phyloP scores from a whole-genome alignment of 2,113 vertebrate genomes.

The Microtus montanus region DNA sequence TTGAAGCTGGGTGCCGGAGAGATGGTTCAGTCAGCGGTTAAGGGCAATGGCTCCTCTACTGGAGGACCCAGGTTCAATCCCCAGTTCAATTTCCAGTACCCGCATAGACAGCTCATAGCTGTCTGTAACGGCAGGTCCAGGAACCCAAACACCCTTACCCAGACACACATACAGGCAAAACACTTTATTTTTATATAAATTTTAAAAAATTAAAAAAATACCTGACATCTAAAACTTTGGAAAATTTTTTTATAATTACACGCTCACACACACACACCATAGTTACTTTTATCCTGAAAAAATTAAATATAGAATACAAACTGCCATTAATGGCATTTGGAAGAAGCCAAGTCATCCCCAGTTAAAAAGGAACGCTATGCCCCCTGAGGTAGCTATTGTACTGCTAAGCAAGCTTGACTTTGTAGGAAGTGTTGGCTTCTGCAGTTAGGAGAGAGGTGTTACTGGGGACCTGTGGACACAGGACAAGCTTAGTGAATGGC shows the following conservation, averaged over 20 bases:
- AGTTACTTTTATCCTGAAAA: constrained; percentile 73
- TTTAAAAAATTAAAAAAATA: too few species aligned
- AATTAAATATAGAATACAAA: constrained; percentile 81
- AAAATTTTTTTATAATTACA: constrained; percentile 75
- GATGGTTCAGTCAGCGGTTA: too few species aligned
- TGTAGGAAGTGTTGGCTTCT: constrained; percentile 48
- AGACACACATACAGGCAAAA: too few species aligned
- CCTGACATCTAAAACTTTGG: constrained; percentile 50
- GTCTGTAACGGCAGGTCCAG: too few species aligned
- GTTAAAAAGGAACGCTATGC: constrained; percentile 61
- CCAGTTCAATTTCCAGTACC: too few species aligned
- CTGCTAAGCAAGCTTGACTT: constrained; percentile 25
- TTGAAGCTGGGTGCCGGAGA: neutral
- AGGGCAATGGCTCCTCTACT: too few species aligned
- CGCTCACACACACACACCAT: neutral
- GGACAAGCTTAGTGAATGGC: constrained; percentile 49
- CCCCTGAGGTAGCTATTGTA: constrained; percentile 38
- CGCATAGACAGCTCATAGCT: too few species aligned
- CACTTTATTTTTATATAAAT: too few species aligned
- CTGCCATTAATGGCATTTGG: constrained; percentile 74
- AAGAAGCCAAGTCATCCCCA: constrained; percentile 70
- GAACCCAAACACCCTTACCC: too few species aligned
- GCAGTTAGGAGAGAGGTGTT: constrained; percentile 51
- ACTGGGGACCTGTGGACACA: constrained; percentile 47
- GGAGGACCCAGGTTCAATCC: too few species aligned